phyloP scores from a whole-genome alignment of 2,888 invertebrate species.

The Mythimna albipuncta region DNA sequence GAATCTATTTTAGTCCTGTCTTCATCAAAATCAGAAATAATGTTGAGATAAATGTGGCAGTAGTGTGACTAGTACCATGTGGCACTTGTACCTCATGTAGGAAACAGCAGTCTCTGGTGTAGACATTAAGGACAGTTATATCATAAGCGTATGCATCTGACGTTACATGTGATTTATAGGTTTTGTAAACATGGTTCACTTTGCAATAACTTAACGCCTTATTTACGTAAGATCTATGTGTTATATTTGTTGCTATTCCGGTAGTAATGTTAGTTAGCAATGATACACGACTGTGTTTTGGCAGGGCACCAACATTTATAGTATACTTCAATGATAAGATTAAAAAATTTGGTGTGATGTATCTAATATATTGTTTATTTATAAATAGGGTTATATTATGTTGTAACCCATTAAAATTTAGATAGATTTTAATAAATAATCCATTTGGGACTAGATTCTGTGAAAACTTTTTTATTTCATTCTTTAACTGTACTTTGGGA shows the following conservation, averaged over 20 bases:
- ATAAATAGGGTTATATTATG: slow-evolving; percentile 59
- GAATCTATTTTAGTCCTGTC: slow-evolving; percentile 41
- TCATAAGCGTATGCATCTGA: slow-evolving; percentile 46
- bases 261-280: slow-evolving; percentile 17
- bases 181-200: slow-evolving; percentile 30
- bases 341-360: slow-evolving; percentile 67
- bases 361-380: slow-evolving; percentile 68
- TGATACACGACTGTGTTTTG: slow-evolving; percentile 31
- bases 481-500: slow-evolving; percentile 80
- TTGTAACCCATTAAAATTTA: slow-evolving; percentile 66
- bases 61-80: slow-evolving; percentile 31
- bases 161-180: slow-evolving; percentile 26
- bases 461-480: slow-evolving; percentile 77
- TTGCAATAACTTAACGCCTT: slow-evolving; percentile 51
- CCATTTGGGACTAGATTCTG: slow-evolving; percentile 64
- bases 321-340: slow-evolving; percentile 45
- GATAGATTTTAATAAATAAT: slow-evolving; percentile 74
- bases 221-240: slow-evolving; percentile 28
- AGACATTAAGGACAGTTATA: slow-evolving; percentile 51
- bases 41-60: slow-evolving; percentile 20
- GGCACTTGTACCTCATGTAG: slow-evolving; percentile 36
- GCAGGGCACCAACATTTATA: slow-evolving; percentile 61
- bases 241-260: slow-evolving; percentile 15
- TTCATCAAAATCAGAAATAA: slow-evolving; percentile 49
- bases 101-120: slow-evolving; percentile 35